phyloP scores from a whole-genome alignment of 1,140 invertebrate genomes.

The Zaprionus nigranus region DNA sequence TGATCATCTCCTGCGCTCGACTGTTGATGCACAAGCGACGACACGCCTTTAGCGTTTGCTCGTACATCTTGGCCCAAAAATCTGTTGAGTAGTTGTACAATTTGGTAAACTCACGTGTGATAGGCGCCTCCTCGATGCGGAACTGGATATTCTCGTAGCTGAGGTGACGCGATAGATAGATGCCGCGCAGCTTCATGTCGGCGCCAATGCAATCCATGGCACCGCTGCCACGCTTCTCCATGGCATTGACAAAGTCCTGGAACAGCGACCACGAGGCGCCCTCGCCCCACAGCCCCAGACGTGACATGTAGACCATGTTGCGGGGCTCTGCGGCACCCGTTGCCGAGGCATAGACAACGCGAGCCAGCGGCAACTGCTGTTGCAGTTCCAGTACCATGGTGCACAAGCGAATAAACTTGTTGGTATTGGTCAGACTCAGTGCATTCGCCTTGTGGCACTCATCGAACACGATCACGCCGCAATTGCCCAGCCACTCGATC shows the following conservation, averaged over 20 bases:
- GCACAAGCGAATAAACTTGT: constrained; percentile 95
- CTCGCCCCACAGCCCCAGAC: constrained; percentile 99
- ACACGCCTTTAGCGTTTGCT: constrained; percentile 96
- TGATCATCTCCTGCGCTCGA: constrained; percentile 95
- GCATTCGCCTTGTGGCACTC: constrained; percentile 99
- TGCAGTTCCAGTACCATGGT: constrained; percentile 97
- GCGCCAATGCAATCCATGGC: constrained; percentile 99
- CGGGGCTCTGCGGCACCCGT: constrained; percentile 98
- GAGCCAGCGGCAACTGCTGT: constrained; percentile 95
- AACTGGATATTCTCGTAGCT: constrained; percentile 98
- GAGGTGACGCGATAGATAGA: constrained; percentile 99
- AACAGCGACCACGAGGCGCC: constrained; percentile 98
- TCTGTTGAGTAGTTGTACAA: constrained; percentile 97
- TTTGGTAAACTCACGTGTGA: constrained; percentile 93
- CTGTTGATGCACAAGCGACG: constrained; percentile 96
- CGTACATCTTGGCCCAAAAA: constrained; percentile 96
- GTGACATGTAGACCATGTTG: constrained; percentile 99
- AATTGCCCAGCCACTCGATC: constrained; percentile 98
- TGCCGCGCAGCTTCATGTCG: constrained; percentile 99
- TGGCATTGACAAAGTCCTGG: constrained; percentile 96
- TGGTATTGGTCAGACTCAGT: constrained; percentile 95
- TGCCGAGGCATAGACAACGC: constrained; percentile 99
- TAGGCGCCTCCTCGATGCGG: constrained; percentile 97
- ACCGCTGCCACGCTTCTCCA: constrained; percentile 98
- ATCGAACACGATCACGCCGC: constrained; percentile 98